Evolutionary conservation across 2,888 invertebrate genomes (phyloP), one percentile per base, ranked within the genome.

Genomic region (Ormyrus labotus): DNA sequence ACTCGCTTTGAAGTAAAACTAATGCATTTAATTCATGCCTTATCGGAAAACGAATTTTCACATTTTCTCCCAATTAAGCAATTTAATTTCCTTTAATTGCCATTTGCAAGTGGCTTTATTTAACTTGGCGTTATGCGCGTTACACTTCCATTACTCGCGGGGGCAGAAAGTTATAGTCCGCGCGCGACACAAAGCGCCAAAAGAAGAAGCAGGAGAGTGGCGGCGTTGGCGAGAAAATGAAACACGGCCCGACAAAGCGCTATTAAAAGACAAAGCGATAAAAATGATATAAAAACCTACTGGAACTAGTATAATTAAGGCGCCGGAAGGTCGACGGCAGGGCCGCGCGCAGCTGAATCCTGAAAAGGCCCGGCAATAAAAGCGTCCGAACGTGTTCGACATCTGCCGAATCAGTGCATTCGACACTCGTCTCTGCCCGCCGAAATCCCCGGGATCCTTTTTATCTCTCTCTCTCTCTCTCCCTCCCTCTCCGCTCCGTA

Each of bases 401-500:
- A 89, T 88, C 88, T 88, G 88, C 86, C 86, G 85, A 88, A 88
- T 87, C 87, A 85, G 84, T 84, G 85, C 81, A 80, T 83, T 80
- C 83, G 47, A 47, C 61, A 47, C 50, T 58, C 45, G n/a, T 10
- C 34, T 34, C 64, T 45, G 19, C n/a, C 11, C 7, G 11, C 34
- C 55, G 11, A n/a, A 47, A 34, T 13, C 47, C 13, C 58, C 67
- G 79, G 77, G 80, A 77, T 76, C 76, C 73, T 72, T 77, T 80
- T 82, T 83, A 79, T 79, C 77, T 80, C 74, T 61, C 75, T 9
- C 48, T 73, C n/a, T 19, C 57, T 53, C 34, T 34, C 34, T 2
- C 50, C 61, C 5, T 10, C 47, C 53, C 58, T n/a, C n/a, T 9
- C 53, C 8, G 58, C 6, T 10, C 13, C 51, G 5, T 6, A 10